Evolutionary conservation across 2,113 vertebrate species (phyloP), one percentile per base, ranked within the genome.

Genomic region (Epinephelus cyanopodus): DNA sequence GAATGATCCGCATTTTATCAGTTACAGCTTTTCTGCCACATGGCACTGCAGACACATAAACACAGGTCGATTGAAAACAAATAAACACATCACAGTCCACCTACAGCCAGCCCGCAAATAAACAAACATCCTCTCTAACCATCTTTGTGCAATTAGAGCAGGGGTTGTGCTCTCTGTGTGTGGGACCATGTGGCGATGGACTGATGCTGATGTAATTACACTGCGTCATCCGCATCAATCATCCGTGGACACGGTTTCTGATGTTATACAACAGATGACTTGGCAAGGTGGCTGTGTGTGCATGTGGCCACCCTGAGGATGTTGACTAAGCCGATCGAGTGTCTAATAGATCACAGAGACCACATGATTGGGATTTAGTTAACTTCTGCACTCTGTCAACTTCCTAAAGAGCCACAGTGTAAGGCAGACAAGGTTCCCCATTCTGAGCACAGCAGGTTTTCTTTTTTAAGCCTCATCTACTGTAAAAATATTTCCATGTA

Each of bases 1-100:
- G 50, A 45, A 17, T 6, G 58, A 56, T 53, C 21, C 47, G 37
- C 33, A 53, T 62, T 61, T 62, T 39, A 57, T 53, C 33, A 67
- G 14, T 23, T 50, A 25, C 23, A 69, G 17, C 17, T 4, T 65
- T 62, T 70, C 47, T 60, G 56, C 48, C 45, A 57, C 67, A 74
- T 65, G 39, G 21, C 5, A 19, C 47, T 68, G 3, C n/a, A 19
- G 57, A 37, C 56, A 70, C 73, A 75, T 85, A 88, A 88, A 92
- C 72, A 90, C 52, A 79, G 61, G 56, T 33, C 82, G 82, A 90
- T 67, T 89, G 65, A 81, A 90, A 85, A 82, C 76, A 89, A 88
- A 90, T 80, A 88, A 89, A 89, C 84, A 86, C 58, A 73, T 82
- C 65, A 65, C 42, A 63, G 58, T 84, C 23, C 62, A 70, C 66